Base-by-base conservation (phyloP, 92 coral and sea anemone species). In the Muricea muricata region DNA sequence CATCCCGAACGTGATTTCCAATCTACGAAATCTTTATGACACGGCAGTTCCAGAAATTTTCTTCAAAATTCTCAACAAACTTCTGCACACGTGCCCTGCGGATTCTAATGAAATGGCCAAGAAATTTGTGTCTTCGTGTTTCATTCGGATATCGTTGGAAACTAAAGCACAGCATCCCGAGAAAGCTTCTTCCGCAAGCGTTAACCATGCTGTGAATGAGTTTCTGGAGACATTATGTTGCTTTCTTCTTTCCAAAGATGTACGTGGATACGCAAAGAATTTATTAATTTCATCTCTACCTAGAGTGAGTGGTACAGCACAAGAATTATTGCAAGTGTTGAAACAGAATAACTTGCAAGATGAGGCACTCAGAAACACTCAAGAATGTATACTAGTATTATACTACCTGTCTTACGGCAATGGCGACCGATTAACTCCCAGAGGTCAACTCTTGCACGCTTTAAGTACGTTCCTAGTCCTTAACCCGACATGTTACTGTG, bases 1-100 rank as follows among this genome's bases (percentile, higher is more conserved):
- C 57, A 91, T 97, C 17, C 92, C 94, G 11, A 97, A 93, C 41
- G 91, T 97, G 26, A 90, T 97, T 90, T 73, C 90, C 11, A 85
- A 92, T 81, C 90, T 79, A 46, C 91, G 89, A 52, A 61, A 85
- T 14, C 83, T 97, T 68, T 86, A 82, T 65, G 85, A 81, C 61
- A 83, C 89, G 12, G 50, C 73, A 18, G 86, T 90, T 46, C 91
- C 94, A 65, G 86, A 91, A 34, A 84, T 50, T 58, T 87, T 97
- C 66, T 94, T 93, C 87, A 76, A 75, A 18, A 85, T 97, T 41
- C 88, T 97, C 1, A 86, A 79, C 61, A 73, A 73, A 18, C 93
- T 91, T n/a, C 75, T 96, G 48, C 73, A 84, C 14, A 70, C 79
- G 12, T 52, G 84, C 50, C 65, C 41, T 15, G 72, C 32, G 31